These are phyloP conservation scores for Peromyscus attwateri DNA, from an alignment of 2,797 vertebrate genomes.

Conservation along the genomic window DNA sequence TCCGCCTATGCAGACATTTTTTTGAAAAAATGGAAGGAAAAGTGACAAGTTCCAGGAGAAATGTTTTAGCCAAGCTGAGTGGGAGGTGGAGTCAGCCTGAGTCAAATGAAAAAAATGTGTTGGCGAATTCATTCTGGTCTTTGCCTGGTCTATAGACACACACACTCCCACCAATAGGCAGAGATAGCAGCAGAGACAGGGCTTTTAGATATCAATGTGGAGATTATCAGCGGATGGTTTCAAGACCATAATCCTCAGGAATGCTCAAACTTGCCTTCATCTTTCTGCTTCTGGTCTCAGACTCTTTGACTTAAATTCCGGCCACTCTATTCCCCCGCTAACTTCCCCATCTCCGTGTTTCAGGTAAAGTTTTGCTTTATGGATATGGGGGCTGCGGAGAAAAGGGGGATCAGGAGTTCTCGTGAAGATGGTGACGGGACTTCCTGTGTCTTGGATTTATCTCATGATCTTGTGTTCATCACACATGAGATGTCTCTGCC, in stretches of 20 bases:
- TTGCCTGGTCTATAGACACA: not conserved
- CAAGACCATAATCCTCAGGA: not conserved
- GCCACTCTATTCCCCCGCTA: not conserved
- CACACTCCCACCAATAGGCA: no score
- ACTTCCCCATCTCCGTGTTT: not conserved
- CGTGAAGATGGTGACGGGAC: not conserved
- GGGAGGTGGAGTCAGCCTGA: not conserved
- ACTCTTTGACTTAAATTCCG: not conserved
- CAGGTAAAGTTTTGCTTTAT: not conserved
- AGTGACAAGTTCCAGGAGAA: not conserved
- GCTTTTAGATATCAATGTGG: not conserved
- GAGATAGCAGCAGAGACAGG: not conserved
- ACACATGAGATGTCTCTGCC: not conserved
- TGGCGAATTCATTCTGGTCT: not conserved
- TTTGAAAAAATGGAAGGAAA: not conserved
- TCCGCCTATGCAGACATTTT: not conserved
- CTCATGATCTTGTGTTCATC: not conserved
- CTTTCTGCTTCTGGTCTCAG: not conserved
- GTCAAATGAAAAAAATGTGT: not conserved
- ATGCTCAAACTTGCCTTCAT: not conserved
- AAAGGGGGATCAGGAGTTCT: not conserved
- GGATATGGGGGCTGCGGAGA: not conserved
- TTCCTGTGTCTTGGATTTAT: not conserved
- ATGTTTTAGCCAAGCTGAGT: not conserved
- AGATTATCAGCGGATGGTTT: not conserved